A percentile compares a stretch with the other conserved stretches of the same genome.
Conservation (phyloP, 2,113 vertebrate species). For the Vulpes lagopus region DNA sequence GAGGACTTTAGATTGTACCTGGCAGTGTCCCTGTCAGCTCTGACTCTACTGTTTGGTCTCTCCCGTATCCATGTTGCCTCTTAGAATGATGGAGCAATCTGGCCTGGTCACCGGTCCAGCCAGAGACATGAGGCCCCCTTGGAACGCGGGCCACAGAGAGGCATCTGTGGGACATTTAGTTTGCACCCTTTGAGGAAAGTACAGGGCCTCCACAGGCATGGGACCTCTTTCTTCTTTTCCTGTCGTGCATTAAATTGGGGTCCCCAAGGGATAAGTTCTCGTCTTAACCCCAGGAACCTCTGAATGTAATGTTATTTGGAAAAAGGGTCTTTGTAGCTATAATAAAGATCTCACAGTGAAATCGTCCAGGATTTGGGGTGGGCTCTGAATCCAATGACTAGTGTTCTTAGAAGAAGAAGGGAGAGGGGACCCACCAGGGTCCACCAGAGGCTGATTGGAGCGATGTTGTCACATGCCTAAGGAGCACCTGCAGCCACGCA, state of each 20-base stretch:
- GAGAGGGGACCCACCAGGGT: too few relatives aligned
- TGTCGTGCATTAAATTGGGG: neutral
- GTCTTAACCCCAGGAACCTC: neutral
- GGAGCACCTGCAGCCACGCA: accelerated
- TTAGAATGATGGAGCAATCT: neutral
- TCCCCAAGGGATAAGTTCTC: neutral
- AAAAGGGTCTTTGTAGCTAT: neutral
- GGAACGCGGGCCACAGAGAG: neutral
- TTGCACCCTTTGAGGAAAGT: neutral
- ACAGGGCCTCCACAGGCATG: too few relatives aligned
- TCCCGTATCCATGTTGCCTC: neutral
- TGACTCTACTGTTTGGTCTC: neutral
- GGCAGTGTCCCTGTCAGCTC: neutral
- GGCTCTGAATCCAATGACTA: neutral
- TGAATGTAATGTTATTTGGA: neutral
- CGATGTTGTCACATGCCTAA: neutral
- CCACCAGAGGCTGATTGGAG: accelerated
- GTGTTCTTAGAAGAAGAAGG: neutral
- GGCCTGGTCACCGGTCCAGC: neutral
- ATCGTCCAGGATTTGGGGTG: neutral
- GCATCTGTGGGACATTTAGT: neutral
- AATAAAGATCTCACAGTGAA: neutral
- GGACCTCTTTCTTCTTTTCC: neutral
- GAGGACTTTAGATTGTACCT: neutral
- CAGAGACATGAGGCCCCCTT: neutral